Evolutionary conservation across 2,888 invertebrate genomes (phyloP).

Genomic region (Clivina fossor): DNA sequence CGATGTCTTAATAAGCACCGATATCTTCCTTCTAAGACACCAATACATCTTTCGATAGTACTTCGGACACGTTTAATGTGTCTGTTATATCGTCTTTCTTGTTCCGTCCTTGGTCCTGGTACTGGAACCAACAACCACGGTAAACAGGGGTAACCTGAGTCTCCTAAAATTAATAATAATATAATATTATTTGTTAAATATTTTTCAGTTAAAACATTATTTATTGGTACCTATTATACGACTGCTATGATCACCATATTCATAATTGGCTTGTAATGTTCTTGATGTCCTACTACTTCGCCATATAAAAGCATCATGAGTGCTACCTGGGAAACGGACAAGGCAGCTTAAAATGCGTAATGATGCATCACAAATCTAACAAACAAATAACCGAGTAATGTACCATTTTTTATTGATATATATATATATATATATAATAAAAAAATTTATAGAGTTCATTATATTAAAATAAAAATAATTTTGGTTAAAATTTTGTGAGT

Average conservation of each 20-base stretch:
- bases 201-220: no score
- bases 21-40: conserved; percentile 21
- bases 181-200: no score
- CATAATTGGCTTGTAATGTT: background rate
- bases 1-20: conserved; percentile 27
- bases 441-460: no score
- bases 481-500: no score
- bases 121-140: conserved; percentile 24
- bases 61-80: conserved; percentile 13
- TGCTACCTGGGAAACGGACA: conserved; percentile 16
- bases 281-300: no score
- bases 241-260: background rate
- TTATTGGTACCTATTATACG: background rate
- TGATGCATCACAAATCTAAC: conserved; percentile 18
- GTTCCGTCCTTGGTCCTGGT: conserved; percentile 5
- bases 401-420: no score
- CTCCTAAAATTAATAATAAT: conserved; percentile 11
- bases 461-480: no score
- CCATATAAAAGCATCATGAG: conserved; percentile 7
- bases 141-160: conserved; percentile 23
- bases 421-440: no score
- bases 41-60: conserved; percentile 23
- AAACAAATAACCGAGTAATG: no score
- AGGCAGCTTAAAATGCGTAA: conserved; percentile 9
- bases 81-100: conserved; percentile 12